These are phyloP conservation scores for Drosophila tanythrix DNA, from an alignment of 2,888 invertebrate species.

Conservation along the genomic window DNA sequence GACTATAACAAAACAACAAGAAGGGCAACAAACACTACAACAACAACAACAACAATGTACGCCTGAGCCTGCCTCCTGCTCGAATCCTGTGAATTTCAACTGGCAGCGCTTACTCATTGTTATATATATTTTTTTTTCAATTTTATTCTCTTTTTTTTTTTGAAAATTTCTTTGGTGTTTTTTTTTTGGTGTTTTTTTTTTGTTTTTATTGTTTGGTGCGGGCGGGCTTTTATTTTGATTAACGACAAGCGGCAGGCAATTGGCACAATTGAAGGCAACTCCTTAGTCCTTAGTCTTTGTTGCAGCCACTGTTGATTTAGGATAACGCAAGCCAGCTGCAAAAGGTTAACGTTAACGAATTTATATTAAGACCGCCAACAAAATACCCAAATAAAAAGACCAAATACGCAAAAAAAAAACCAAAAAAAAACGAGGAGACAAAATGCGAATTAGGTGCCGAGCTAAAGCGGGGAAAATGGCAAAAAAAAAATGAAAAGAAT, in stretches of 20 bases:
- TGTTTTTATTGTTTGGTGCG: constrained; percentile 24
- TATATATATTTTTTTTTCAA: constrained; percentile 40
- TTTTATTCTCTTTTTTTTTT: constrained; percentile 43
- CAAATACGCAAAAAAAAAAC: constrained; percentile 21
- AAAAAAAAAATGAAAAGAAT: background rate
- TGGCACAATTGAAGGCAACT: constrained; percentile 72
- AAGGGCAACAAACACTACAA: constrained; percentile 4
- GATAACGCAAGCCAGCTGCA: constrained; percentile 68
- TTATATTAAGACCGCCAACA: constrained; percentile 61
- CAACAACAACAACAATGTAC: constrained; percentile 17
- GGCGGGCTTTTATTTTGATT: constrained; percentile 77
- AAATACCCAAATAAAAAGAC: constrained; percentile 36
- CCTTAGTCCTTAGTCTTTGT: constrained; percentile 44
- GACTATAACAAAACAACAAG: constrained; percentile 30
- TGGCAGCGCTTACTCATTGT: constrained; percentile 59
- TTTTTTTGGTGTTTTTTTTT: constrained; percentile 13
- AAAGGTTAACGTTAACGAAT: constrained; percentile 77
- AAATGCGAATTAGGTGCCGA: background rate
- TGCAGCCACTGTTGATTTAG: constrained; percentile 73
- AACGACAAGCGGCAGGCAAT: constrained; percentile 78
- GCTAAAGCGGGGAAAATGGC: background rate
- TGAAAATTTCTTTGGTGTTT: constrained; percentile 21
- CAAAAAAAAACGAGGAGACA: background rate
- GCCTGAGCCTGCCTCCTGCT: constrained; percentile 24
- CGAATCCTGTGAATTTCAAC: constrained; percentile 59